Percentiles rank a stretch among this genome's conserved stretches.
These are phyloP conservation scores for Propithecus perrieri DNA, from an alignment of 2,797 vertebrate species.

Conservation along the genomic window DNA sequence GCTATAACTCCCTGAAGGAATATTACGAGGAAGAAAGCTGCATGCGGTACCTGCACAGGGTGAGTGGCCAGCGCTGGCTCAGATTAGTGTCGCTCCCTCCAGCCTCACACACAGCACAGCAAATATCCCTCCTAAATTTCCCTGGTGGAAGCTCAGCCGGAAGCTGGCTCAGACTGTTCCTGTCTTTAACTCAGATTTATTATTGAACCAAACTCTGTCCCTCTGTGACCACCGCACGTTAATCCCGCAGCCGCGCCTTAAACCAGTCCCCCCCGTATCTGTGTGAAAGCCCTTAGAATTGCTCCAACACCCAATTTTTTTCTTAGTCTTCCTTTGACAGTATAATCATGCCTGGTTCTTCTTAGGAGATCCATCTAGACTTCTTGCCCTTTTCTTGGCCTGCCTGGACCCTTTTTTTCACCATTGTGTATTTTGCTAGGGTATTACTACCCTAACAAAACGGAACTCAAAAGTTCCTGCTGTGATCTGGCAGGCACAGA, in stretches of 20 bases:
- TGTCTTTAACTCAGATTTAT: background rate
- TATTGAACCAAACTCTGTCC: background rate
- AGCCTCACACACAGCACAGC: accelerated
- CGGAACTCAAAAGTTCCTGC: background rate
- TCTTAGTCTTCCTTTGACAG: background rate
- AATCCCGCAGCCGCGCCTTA: background rate
- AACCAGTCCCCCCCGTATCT: background rate
- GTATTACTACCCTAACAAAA: no score
- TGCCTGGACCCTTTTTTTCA: background rate
- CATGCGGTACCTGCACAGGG: conserved; percentile 96
- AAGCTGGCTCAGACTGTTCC: background rate
- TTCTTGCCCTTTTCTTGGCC: background rate
- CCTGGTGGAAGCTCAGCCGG: background rate
- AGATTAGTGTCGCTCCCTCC: background rate
- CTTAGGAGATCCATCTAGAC: background rate
- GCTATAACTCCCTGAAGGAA: conserved; percentile 95
- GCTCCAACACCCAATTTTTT: background rate
- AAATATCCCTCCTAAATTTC: background rate
- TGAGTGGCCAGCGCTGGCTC: conserved; percentile 82
- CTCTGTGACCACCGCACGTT: background rate
- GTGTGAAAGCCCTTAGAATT: background rate
- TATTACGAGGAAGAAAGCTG: conserved; percentile 99
- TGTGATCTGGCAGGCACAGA: background rate
- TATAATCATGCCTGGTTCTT: background rate
- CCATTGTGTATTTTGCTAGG: background rate